These are phyloP conservation scores for Pinna nobilis DNA, from an alignment of 1,140 invertebrate genomes.

Conservation along the genomic window DNA sequence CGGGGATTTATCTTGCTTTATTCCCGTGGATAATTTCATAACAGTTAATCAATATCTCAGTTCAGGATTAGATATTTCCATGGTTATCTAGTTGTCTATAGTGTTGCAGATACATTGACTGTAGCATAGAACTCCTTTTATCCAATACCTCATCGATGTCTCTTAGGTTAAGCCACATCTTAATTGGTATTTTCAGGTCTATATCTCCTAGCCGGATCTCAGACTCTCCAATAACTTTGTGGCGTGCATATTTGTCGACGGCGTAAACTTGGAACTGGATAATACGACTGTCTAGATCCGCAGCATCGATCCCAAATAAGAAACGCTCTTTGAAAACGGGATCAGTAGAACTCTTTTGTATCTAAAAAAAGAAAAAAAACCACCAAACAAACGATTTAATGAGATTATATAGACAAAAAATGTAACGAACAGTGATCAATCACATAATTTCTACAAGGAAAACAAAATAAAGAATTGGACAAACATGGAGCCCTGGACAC, in stretches of 20 bases:
- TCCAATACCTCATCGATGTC: conserved; percentile 84
- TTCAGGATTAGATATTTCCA: too few species aligned
- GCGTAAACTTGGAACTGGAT: conserved; percentile 80
- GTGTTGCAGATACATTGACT: too few species aligned
- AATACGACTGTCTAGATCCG: conserved; percentile 75
- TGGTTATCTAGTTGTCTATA: too few species aligned
- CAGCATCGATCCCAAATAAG: conserved; percentile 81
- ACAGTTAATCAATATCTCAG: too few species aligned
- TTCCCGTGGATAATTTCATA: too few species aligned
- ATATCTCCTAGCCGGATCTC: conserved; percentile 80
- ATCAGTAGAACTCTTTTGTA: conserved; percentile 80
- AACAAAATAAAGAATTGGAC: too few species aligned
- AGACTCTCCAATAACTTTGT: conserved; percentile 81
- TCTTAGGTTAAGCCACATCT: conserved; percentile 80
- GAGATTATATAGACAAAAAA: not conserved
- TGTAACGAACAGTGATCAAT: too few species aligned
- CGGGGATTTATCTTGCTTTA: too few species aligned
- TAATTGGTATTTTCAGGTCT: conserved; percentile 78
- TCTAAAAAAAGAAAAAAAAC: conserved; percentile 66
- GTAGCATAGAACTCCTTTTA: too few species aligned
- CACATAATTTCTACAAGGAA: too few species aligned
- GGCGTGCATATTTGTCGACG: conserved; percentile 79
- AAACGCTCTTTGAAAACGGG: conserved; percentile 86
- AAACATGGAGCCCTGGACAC: too few species aligned
- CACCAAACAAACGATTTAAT: not conserved